Evolutionary conservation across 1,140 invertebrate species (phyloP), one percentile per base, ranked within the genome.

Genomic region (Lepeophtheirus salmonis): DNA sequence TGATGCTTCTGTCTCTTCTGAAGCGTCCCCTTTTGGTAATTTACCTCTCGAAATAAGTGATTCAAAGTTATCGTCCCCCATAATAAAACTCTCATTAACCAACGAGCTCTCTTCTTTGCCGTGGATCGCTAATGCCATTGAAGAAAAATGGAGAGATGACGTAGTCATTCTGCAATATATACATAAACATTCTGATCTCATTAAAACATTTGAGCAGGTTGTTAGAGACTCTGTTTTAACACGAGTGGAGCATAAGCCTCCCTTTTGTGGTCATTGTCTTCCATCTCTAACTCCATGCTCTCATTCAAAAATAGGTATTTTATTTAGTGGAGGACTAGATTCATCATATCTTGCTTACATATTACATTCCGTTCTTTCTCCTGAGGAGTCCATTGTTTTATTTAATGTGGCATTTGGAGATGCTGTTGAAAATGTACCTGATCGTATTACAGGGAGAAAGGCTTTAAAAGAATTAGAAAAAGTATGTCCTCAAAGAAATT

Each of bases 311-410:
- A 72, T 89, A 41, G 89, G 83, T 25, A 72, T 97, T 62, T 73
- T 95, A 64, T 97, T 96, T 76, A 97, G 91, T 66, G 92, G 92
- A 58, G 94, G 94, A 22, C 74, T 97, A 13, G 94, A 97, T 74
- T 97, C 91, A 50, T 81, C 87, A 22, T 78, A 96, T 65, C 72
- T 97, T 63, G 83, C 91, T 25, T 74, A 80, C 25, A 68, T 96
- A 22, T 79, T 83, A 17, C 75, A 91, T 70, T 79, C 80, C 74
- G 82, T 78, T 74, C 68, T 90, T 20, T 73, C 80, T 2, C 63
- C 66, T 63, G 66, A 75, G 41, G 80, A 86, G 68, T 75, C 81
- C 26, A 89, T 97, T 66, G 91, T 97, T 73, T 76, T 97, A n/a
- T 77, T 96, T 17, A 97, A 97, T 79, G 88, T 97, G 23, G 87